Evolutionary conservation across 2,888 invertebrate species (phyloP).

Genomic region (Idaea aversata): DNA sequence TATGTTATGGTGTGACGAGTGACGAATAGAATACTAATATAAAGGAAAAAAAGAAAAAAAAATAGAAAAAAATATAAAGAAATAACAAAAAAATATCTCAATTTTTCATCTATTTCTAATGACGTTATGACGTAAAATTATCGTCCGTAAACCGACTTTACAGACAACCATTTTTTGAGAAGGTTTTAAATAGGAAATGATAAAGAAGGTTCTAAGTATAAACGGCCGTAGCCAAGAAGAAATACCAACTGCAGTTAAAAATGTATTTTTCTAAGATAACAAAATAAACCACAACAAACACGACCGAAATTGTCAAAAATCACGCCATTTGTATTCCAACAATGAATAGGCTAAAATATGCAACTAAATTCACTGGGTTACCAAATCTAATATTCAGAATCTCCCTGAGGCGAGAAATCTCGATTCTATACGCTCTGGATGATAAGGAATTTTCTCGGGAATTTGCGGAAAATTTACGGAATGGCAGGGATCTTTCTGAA

Average conservation of each 20-base stretch:
- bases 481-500: not conserved
- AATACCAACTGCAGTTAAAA: not conserved
- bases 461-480: not conserved
- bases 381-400: not conserved
- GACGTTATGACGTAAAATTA: no score
- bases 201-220: no score
- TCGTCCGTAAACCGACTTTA: no score
- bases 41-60: no score
- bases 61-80: no score
- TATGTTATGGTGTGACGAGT: no score
- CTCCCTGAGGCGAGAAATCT: not conserved
- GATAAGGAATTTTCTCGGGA: not conserved
- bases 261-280: not conserved
- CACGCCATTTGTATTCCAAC: not conserved
- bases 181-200: no score
- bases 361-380: not conserved
- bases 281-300: not conserved
- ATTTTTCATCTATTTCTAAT: no score
- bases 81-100: no score
- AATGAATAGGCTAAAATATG: not conserved
- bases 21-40: no score
- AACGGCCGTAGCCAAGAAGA: no score
- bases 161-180: no score
- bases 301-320: not conserved
- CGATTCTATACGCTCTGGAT: not conserved